A percentile compares a stretch with the other conserved stretches of the same genome.
Conservation (phyloP, 1,140 invertebrate genomes). For the Ylistrum balloti region DNA sequence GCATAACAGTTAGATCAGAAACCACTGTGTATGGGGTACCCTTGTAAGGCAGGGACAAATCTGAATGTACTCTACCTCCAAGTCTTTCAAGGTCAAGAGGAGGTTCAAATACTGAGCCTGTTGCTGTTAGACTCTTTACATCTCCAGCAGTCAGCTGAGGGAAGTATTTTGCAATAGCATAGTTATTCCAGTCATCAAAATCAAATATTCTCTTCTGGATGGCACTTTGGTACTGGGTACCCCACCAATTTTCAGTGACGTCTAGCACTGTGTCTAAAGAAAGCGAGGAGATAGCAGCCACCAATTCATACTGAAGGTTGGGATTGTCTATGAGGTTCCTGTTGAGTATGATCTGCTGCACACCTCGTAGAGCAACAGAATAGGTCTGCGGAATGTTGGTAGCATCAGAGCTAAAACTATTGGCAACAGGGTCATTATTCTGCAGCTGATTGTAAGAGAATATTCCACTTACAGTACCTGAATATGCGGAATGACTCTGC, state of each 20-base stretch:
- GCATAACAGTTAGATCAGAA: conserved; percentile 98
- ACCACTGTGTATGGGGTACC: conserved; percentile 91
- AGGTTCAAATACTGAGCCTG: conserved; percentile 83
- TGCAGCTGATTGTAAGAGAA: conserved; percentile 91
- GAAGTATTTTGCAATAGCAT: conserved; percentile 93
- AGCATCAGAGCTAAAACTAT: conserved; percentile 69
- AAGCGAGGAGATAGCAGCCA: conserved; percentile 89
- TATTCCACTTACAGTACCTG: conserved; percentile 91
- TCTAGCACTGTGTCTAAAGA: conserved; percentile 94
- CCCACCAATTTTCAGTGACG: conserved; percentile 98
- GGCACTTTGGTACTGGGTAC: conserved; percentile 85
- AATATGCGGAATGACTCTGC: conserved; percentile 96
- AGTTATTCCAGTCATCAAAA: conserved; percentile 99
- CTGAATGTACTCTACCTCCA: conserved; percentile 90
- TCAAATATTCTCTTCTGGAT: conserved; percentile 97
- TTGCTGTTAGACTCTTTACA: conserved; percentile 70
- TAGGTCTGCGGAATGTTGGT: conserved; percentile 83
- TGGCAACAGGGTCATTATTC: conserved; percentile 84
- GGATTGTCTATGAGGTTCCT: conserved; percentile 95
- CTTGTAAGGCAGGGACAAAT: conserved; percentile 88
- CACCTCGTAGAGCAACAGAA: conserved; percentile 95
- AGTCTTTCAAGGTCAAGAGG: conserved; percentile 83
- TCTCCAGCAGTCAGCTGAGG: conserved; percentile 88
- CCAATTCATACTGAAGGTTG: conserved; percentile 92
- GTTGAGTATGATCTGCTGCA: conserved; percentile 95